phyloP scores from a whole-genome alignment of 2,888 invertebrate species.

The Cyrtodaria siliqua region DNA sequence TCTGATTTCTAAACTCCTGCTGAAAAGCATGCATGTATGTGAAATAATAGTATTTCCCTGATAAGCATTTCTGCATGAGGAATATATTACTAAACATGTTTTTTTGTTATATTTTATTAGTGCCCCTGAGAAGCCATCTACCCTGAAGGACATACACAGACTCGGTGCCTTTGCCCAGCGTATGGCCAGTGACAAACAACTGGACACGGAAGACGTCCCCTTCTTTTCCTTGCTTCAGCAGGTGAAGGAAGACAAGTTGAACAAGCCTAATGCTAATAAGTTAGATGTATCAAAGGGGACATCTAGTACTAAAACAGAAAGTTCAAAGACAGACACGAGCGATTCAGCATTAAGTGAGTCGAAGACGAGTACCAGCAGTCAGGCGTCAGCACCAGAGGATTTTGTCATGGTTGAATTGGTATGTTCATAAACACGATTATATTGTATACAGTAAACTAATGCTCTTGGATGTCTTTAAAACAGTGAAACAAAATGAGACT shows the following conservation, averaged over 20 bases:
- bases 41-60: no score
- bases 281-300: conserved; percentile 42
- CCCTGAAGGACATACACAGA: conserved; percentile 71
- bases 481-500: no score
- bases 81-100: no score
- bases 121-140: conserved; percentile 71
- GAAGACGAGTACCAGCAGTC: conserved; percentile 72
- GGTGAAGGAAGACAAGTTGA: conserved; percentile 16
- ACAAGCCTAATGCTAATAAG: conserved; percentile 15
- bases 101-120: conserved; percentile 40
- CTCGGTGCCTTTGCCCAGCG: conserved; percentile 82
- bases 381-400: conserved; percentile 87
- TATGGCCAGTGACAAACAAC: conserved; percentile 57
- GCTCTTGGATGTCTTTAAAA: no score
- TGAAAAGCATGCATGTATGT: no score
- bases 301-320: conserved; percentile 51
- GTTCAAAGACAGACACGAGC: conserved; percentile 46
- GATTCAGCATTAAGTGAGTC: conserved; percentile 62
- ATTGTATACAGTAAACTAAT: no score
- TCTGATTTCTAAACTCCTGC: no score
- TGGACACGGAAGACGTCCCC: conserved; percentile 80
- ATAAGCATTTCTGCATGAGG: no score
- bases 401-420: conserved; percentile 92
- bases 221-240: conserved; percentile 80
- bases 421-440: no score